Evolutionary conservation across 2,113 vertebrate genomes (phyloP), one percentile per base, ranked within the genome.

Genomic region (Bettongia penicillata): DNA sequence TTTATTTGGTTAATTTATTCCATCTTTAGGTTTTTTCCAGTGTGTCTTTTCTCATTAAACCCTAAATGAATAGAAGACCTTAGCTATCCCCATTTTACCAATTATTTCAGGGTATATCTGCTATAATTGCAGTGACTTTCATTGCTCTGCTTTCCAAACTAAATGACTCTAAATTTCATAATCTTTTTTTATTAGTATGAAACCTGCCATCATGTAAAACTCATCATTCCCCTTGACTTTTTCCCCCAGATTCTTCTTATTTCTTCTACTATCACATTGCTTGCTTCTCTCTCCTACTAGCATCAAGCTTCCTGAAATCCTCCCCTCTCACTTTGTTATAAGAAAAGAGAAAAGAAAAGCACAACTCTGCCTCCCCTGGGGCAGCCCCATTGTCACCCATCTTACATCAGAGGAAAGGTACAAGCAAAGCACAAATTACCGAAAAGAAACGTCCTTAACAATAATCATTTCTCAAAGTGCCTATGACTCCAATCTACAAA

Each of bases 341-440:
- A 52, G 19, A 0, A 12, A 28, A n/a, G 2, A 31, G 23, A 91
- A 92, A 92, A 92, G 1, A n/a, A 77, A 43, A 77, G n/a, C 37
- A 84, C 68, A 7, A 90, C 25, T 51, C 92, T 93, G 51, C 43
- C 48, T 19, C 50, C n/a, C 91, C 52, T 43, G n/a, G 16, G 68
- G n/a, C 48, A 49, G 8, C 22, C 28, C 4, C 8, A 92, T 52
- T 89, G 51, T 91, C 52, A 96, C 49, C 1, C 22, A 93, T 51
- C n/a, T 97, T 94, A 96, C 96, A 93, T 93, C 94, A 97, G 90
- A 97, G 89, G 31, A 90, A 96, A 92, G 50, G 92, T 49, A 97
- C 51, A 93, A 93, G 43, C 52, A 95, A 94, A 97, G 89, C 91
- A 91, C 23, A 93, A 89, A 96, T 97, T 96, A 96, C 91, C 90